Evolutionary conservation across 2,888 invertebrate species (phyloP), one percentile per base, ranked within the genome.

Genomic region (Polydesmus complanatus): DNA sequence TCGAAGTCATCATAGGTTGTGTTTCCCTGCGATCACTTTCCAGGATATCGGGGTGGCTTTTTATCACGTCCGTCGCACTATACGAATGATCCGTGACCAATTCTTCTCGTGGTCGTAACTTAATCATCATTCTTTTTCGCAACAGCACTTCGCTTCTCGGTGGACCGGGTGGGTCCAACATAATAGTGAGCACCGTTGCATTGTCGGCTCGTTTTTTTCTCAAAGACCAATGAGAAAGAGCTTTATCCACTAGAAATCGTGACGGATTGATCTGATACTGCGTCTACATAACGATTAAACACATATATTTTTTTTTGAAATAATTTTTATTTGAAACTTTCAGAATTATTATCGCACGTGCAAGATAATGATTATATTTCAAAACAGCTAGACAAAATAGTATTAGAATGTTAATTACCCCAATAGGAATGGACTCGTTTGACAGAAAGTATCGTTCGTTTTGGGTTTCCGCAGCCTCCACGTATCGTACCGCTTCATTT

Each of bases 121-220:
- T 57, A 19, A 55, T 27, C 21, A 64, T 25, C 60, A 59, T 64
- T 19, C 53, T 53, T 23, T 57, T 54, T 21, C 62, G 56, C 22
- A 55, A 27, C 8, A 64, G 56, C 18, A 68, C 71, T 65, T 70
- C 69, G 59, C 70, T 68, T 63, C 83, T 79, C 18, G 87, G 85
- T 5, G 84, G 88, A 0, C 90, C 89, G 0, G 89, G 86, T 53
- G 91, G 91, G 75, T 94, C 92, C 64, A 94, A 77, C 82, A 95
- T 87, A 22, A 96, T 78, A 0, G 90, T 87, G 22, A 97, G 88
- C 54, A 92, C 94, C 18, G 92, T 93, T 0, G 95, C 93, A 73
- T 97, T 97, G 74, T 97, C 97, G 0, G 97, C 96, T 49, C 95
- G 81, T 80, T 94, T 83, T 70, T 86, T 81, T 3, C 88, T 85